Percentiles rank a stretch among this genome's conserved stretches.
Conservation (phyloP, 2,888 invertebrate species). For the Geotrupes spiniger region DNA sequence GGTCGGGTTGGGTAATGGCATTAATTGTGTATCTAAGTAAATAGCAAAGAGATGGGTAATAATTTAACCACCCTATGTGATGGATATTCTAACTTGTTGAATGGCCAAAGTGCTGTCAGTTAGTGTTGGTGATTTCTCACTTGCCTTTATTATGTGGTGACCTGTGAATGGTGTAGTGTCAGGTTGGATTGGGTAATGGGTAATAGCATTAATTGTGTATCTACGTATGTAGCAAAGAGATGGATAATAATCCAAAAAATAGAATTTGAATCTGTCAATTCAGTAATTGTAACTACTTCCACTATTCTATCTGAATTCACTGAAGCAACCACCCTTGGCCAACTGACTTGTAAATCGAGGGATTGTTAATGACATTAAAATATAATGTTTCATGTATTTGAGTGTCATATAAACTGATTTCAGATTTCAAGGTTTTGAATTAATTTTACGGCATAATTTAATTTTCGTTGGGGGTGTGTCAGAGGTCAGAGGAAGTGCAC, state of each 20-base stretch:
- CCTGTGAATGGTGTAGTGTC: slow-evolving; percentile 65
- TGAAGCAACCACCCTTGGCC: slow-evolving; percentile 81
- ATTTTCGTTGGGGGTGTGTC: too few relatives aligned
- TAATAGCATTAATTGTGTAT: slow-evolving; percentile 70
- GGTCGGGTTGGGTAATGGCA: slow-evolving; percentile 68
- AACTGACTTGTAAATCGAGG: too few relatives aligned
- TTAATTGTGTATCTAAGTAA: slow-evolving; percentile 80
- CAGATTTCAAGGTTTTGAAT: too few relatives aligned
- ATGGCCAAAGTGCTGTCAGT: slow-evolving; percentile 58
- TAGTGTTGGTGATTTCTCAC: slow-evolving; percentile 50
- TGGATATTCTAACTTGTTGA: too few relatives aligned
- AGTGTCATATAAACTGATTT: too few relatives aligned
- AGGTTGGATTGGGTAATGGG: slow-evolving; percentile 62
- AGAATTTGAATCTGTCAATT: too few relatives aligned
- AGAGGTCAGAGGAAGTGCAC: too few relatives aligned
- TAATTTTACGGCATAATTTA: too few relatives aligned
- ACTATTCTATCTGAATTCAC: slow-evolving; percentile 84
- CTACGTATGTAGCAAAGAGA: slow-evolving; percentile 80
- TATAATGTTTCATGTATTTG: too few relatives aligned
- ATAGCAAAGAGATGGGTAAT: slow-evolving; percentile 81
- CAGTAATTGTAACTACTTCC: slow-evolving; percentile 71
- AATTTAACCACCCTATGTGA: too few relatives aligned
- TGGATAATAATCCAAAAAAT: slow-evolving; percentile 73
- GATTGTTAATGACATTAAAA: too few relatives aligned
- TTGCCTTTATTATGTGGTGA: slow-evolving; percentile 50